Percentiles rank a stretch among this genome's conserved stretches.
Conservation (phyloP, 2,113 vertebrate genomes). For the Tyrannus savana region DNA sequence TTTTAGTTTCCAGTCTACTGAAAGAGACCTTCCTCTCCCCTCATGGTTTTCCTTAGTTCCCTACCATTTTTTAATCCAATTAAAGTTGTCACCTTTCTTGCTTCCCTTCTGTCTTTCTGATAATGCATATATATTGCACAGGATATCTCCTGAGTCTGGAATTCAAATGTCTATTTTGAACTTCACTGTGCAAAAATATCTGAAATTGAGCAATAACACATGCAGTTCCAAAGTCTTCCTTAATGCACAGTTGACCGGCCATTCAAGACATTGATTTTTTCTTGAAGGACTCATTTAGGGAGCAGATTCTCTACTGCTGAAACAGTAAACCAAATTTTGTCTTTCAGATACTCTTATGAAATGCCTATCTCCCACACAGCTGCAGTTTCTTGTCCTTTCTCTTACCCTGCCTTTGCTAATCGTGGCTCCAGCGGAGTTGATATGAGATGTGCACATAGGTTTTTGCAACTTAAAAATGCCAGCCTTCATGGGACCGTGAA, state of each 20-base stretch:
- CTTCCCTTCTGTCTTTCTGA: background rate
- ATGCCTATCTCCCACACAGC: background rate
- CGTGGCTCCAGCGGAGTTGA: background rate
- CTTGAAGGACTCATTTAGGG: background rate
- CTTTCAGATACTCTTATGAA: background rate
- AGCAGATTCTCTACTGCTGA: background rate
- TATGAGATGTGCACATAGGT: background rate
- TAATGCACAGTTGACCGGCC: background rate
- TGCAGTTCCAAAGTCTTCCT: background rate
- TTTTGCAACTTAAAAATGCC: background rate
- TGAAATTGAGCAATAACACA: background rate
- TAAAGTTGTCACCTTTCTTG: background rate
- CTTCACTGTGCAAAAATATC: background rate
- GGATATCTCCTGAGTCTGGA: background rate
- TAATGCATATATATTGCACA: background rate
- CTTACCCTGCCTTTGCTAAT: background rate
- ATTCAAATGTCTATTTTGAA: background rate
- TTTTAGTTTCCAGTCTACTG: background rate
- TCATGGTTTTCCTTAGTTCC: background rate
- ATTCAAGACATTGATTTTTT: background rate
- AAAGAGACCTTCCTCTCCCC: background rate
- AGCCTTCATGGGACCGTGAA: background rate
- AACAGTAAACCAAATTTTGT: background rate
- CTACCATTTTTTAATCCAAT: background rate
- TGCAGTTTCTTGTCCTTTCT: background rate